Evolutionary conservation across 2,888 invertebrate genomes (phyloP).

Genomic region (Gryllus longicercus): DNA sequence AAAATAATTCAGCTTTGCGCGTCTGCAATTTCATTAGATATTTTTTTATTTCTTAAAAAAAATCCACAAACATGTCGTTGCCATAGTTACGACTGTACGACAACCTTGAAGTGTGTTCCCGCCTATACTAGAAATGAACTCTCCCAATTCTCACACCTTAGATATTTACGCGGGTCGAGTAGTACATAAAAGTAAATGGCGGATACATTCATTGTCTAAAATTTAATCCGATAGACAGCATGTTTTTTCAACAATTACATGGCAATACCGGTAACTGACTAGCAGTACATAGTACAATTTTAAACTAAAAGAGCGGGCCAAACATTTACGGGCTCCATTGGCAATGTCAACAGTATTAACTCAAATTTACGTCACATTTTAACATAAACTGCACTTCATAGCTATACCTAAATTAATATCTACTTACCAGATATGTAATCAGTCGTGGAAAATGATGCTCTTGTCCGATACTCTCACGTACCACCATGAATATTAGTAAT

Average conservation of each 20-base stretch:
- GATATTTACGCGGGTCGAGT: not conserved
- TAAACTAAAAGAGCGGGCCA: conserved; percentile 28
- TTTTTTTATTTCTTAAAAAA: not conserved
- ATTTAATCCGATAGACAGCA: not conserved
- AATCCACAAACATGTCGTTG: conserved; percentile 32
- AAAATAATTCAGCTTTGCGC: no score
- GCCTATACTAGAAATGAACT: conserved; percentile 35
- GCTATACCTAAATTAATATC: conserved; percentile 18
- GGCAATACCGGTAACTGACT: not conserved
- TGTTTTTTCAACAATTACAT: not conserved
- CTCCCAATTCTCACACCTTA: conserved; percentile 28
- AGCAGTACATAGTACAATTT: not conserved
- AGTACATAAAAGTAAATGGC: no score
- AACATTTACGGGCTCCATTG: conserved; percentile 23
- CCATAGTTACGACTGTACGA: conserved; percentile 38
- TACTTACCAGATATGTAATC: conserved; percentile 68
- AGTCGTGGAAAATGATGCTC: conserved; percentile 64
- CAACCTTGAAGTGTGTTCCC: conserved; percentile 38
- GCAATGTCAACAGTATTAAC: conserved; percentile 30
- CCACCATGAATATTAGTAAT: conserved; percentile 54
- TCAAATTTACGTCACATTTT: conserved; percentile 27
- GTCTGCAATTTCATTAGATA: no score
- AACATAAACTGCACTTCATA: conserved; percentile 23
- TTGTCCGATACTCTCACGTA: conserved; percentile 66
- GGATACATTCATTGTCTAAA: no score